These are phyloP conservation scores for Centropristis striata DNA, from an alignment of 2,113 vertebrate genomes.

Conservation along the genomic window DNA sequence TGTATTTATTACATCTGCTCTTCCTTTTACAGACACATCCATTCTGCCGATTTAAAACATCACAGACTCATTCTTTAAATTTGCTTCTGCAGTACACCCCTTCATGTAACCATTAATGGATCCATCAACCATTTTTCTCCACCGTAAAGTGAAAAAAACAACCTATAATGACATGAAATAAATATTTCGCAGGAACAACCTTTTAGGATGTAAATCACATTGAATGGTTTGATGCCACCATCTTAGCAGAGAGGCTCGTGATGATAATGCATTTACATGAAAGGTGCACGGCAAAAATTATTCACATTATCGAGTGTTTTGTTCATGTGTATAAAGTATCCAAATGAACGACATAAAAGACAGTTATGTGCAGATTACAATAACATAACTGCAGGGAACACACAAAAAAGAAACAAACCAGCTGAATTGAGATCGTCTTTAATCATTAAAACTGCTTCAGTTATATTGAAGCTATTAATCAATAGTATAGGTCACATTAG, in stretches of 20 bases:
- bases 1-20: conserved; percentile 21
- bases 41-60: conserved; percentile 42
- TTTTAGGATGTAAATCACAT: not conserved
- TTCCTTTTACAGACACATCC: conserved; percentile 26
- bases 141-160: not conserved
- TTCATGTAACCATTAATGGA: conserved; percentile 23
- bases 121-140: not conserved
- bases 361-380: not conserved
- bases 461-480: not conserved
- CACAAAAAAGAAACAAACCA: not conserved
- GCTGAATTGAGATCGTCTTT: not conserved
- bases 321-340: not conserved
- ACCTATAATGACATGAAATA: conserved; percentile 11
- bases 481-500: not conserved
- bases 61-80: conserved; percentile 32
- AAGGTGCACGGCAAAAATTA: not conserved
- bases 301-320: not conserved
- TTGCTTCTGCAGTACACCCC: conserved; percentile 8
- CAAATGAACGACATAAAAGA: not conserved
- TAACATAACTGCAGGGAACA: not conserved
- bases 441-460: not conserved
- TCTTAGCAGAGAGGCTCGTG: not conserved
- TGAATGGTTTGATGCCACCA: not conserved
- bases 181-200: not conserved
- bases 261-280: not conserved